These are phyloP conservation scores for Sylvilagus bachmani DNA, from an alignment of 2,113 vertebrate genomes.

Conservation along the genomic window DNA sequence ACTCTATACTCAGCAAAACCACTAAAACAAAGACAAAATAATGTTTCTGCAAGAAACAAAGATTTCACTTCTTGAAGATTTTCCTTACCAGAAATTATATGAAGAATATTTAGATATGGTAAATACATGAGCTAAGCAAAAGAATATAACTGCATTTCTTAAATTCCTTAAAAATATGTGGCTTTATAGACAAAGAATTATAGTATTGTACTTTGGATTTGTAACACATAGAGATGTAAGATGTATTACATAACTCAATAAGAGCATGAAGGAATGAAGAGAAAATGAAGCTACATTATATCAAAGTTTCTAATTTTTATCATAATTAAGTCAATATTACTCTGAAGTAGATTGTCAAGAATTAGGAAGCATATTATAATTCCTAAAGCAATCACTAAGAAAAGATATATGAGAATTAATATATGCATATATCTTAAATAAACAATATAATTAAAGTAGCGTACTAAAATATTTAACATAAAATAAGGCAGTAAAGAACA, in stretches of 20 bases:
- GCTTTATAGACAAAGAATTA: background rate
- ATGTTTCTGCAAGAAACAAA: background rate
- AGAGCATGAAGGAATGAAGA: background rate
- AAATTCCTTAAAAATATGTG: background rate
- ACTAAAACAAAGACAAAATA: background rate
- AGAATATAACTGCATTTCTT: background rate
- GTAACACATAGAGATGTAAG: background rate
- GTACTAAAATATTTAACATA: background rate
- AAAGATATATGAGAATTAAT: background rate
- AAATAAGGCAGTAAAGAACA: background rate
- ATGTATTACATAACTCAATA: background rate
- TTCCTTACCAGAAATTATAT: background rate
- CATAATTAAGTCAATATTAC: background rate
- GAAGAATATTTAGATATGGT: background rate
- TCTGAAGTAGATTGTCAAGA: background rate
- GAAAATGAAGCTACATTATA: background rate
- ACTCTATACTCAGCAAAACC: background rate
- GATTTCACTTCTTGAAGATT: background rate
- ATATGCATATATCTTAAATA: background rate
- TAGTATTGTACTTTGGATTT: background rate
- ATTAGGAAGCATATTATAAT: background rate
- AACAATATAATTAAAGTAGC: background rate
- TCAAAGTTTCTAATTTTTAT: background rate
- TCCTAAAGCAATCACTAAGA: background rate
- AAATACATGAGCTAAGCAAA: background rate